Evolutionary conservation across 1,140 invertebrate species (phyloP).

Genomic region (Zaprionus gabonicus): DNA sequence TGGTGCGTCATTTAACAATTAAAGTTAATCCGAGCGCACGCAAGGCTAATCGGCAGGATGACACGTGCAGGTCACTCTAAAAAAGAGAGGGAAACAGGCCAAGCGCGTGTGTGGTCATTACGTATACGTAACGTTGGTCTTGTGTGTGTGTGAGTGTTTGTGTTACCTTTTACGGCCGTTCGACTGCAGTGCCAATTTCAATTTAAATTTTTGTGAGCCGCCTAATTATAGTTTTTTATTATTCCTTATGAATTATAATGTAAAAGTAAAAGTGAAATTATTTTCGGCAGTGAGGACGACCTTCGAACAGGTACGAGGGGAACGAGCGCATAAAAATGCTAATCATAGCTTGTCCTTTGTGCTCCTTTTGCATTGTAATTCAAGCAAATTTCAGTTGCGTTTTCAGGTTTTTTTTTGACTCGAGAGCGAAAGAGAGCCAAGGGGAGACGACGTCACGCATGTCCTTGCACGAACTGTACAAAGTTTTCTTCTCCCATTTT

Average conservation of each 20-base stretch:
- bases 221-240: constrained; percentile 34
- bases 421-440: constrained; percentile 20
- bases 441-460: constrained; percentile 61
- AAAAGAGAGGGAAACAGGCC: background rate
- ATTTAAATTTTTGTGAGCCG: constrained; percentile 13
- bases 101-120: constrained; percentile 6
- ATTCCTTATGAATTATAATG: constrained; percentile 12
- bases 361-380: constrained; percentile 19
- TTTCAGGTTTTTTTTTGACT: constrained; percentile 1
- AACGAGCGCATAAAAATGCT: constrained; percentile 30
- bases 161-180: constrained; percentile 14
- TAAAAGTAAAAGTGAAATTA: constrained; percentile 19
- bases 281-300: constrained; percentile 20
- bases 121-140: constrained; percentile 11
- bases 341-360: constrained; percentile 35
- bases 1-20: constrained; percentile 50
- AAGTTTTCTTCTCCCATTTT: constrained; percentile 54
- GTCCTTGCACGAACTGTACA: constrained; percentile 69
- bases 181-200: constrained; percentile 34
- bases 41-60: constrained; percentile 41
- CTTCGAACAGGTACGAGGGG: background rate
- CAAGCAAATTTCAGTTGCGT: constrained; percentile 21
- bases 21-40: constrained; percentile 52
- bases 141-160: background rate
- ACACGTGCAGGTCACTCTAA: constrained; percentile 9